These are phyloP conservation scores for Xiphydria camelus DNA, from an alignment of 2,888 invertebrate genomes.

Conservation along the genomic window DNA sequence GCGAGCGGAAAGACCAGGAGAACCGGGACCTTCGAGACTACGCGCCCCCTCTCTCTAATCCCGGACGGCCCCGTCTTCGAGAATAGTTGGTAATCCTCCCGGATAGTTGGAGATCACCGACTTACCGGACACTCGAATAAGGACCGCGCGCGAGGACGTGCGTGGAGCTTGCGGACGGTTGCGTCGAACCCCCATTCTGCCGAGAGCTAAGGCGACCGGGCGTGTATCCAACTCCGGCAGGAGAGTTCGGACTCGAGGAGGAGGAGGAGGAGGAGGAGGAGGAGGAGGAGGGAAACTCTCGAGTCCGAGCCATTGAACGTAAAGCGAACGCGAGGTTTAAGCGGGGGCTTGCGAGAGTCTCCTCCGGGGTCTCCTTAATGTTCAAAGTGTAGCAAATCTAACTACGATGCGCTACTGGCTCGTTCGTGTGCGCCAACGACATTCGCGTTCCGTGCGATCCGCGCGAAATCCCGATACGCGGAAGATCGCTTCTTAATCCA, in stretches of 20 bases:
- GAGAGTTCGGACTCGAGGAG: constrained; percentile 15
- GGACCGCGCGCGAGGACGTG: not conserved
- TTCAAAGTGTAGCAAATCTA: constrained; percentile 1
- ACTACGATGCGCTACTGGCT: no score
- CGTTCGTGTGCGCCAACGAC: no score
- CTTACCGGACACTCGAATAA: constrained; percentile 51
- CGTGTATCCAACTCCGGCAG: no score
- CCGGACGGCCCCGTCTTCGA: constrained; percentile 52
- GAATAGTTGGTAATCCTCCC: constrained; percentile 55
- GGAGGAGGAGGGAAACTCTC: constrained; percentile 11
- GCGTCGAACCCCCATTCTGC: no score
- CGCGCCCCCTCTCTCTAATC: constrained; percentile 34
- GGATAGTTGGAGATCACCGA: constrained; percentile 58
- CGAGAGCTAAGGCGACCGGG: no score
- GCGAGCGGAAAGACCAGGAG: constrained; percentile 10
- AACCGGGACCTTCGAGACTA: not conserved
- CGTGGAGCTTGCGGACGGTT: no score
- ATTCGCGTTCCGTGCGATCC: no score
- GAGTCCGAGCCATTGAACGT: constrained; percentile 1
- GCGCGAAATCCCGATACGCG: no score
- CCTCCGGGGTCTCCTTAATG: not conserved
- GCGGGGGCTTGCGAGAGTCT: not conserved
- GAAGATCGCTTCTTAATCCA: no score
- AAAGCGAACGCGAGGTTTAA: not conserved
- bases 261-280: constrained; percentile 13